Evolutionary conservation across 92 coral and sea anemone genomes (phyloP), one percentile per base, ranked within the genome.

Genomic region (Paragorgia papillata): DNA sequence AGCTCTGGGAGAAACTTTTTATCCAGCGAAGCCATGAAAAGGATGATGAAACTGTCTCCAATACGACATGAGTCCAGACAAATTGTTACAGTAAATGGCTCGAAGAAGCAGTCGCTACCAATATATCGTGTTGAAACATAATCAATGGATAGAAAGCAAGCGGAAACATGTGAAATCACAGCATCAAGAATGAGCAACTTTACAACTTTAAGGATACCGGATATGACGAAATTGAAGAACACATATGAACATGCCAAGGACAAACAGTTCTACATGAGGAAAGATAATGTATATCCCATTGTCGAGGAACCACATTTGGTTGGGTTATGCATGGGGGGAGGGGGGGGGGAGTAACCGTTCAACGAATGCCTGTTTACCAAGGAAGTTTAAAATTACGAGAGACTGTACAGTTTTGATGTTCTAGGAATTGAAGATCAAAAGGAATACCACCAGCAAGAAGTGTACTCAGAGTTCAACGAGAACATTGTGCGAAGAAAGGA

Each of bases 1-100:
- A 82, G 91, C 2, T 81, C 87, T 0, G 85, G 87, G 18, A 48
- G 85, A 44, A 87, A 90, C 40, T 81, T 87, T 39, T 62, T 84
- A 43, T 80, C 89, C 33, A 35, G 54, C 6, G 82, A 76, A 9
- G 89, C 87, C 0, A 62, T 73, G 7, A 55, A 73, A 22, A 73
- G 41, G 57, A 25, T 79, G 1, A 17, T 66, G 18, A 73, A 67
- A 32, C 37, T 83, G 25, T n/a, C 30, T 1, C 87, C 88, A 21
- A 34, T 10, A 2, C 89, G 74, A 7, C 90, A 87, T 53, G 87
- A 87, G 53, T n/a, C 85, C 2, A 53, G 83, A 0, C 66, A 90
- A 9, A 60, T 87, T 30, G 63, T 80, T 33, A 84, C 87, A 0
- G 43, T 89, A 6, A 89, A 87, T 33, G 91, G 89, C 0, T 39